Evolutionary conservation across 2,888 invertebrate species (phyloP).

Genomic region (Ophion costatus): DNA sequence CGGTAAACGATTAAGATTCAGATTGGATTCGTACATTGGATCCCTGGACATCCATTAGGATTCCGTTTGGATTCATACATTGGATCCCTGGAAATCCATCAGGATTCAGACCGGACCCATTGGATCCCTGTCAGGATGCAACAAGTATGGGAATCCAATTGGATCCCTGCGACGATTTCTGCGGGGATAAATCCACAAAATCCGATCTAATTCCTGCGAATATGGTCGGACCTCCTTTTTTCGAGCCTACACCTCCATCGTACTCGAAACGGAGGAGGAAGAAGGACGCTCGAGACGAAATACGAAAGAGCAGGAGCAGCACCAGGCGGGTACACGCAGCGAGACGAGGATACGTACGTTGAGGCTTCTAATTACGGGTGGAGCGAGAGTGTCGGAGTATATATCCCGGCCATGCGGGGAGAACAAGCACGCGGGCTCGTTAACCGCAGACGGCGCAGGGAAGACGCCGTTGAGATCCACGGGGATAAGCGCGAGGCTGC

Average conservation of each 20-base stretch:
- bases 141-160: no score
- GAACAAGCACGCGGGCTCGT: slow-evolving; percentile 70
- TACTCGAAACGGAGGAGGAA: background rate
- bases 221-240: background rate
- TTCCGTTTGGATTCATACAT: no score
- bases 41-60: no score
- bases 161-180: no score
- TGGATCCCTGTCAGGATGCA: no score
- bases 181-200: no score
- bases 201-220: no score
- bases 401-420: slow-evolving; percentile 40
- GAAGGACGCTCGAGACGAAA: background rate
- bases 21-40: no score
- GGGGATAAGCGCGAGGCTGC: slow-evolving; percentile 70
- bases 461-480: slow-evolving; percentile 73
- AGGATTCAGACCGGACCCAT: no score
- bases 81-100: no score
- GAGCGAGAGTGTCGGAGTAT: slow-evolving; percentile 34
- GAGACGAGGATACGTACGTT: slow-evolving; percentile 19
- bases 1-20: no score
- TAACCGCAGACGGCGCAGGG: slow-evolving; percentile 73
- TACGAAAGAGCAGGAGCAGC: background rate
- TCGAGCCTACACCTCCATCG: background rate
- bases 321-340: background rate
- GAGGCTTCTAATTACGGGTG: slow-evolving; percentile 56